These are phyloP conservation scores for Dipodomys stephensi DNA, from an alignment of 2,113 vertebrate genomes.

Conservation along the genomic window DNA sequence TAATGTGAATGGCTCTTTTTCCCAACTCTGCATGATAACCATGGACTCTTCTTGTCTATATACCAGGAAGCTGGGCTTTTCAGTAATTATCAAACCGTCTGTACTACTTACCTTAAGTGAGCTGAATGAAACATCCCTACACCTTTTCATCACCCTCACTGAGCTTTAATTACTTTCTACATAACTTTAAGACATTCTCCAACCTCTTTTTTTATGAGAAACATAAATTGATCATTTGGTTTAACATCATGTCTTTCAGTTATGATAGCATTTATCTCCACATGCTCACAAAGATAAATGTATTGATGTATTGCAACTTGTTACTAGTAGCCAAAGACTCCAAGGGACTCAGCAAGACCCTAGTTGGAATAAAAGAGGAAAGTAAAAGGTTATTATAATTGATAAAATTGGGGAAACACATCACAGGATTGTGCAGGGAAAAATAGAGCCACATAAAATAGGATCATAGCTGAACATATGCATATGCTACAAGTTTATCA, in stretches of 20 bases:
- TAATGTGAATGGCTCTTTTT: neutral
- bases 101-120: neutral
- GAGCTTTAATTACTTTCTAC: conserved; percentile 30
- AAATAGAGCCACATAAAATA: neutral
- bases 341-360: neutral
- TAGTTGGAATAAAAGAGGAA: conserved; percentile 11
- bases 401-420: neutral
- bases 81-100: neutral
- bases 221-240: conserved; percentile 21
- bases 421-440: neutral
- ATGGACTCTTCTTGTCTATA: neutral
- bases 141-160: neutral
- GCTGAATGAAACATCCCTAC: neutral
- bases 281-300: neutral
- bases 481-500: neutral
- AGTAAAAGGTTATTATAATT: neutral
- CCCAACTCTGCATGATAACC: neutral
- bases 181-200: conserved; percentile 25
- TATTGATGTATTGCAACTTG: neutral
- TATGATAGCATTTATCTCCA: conserved; percentile 45
- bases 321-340: neutral
- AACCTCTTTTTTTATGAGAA: conserved; percentile 27
- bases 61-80: neutral
- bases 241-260: conserved; percentile 39
- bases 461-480: neutral